Evolutionary conservation across 2,113 vertebrate species (phyloP), one percentile per base, ranked within the genome.

Genomic region (Nothocercus julius): DNA sequence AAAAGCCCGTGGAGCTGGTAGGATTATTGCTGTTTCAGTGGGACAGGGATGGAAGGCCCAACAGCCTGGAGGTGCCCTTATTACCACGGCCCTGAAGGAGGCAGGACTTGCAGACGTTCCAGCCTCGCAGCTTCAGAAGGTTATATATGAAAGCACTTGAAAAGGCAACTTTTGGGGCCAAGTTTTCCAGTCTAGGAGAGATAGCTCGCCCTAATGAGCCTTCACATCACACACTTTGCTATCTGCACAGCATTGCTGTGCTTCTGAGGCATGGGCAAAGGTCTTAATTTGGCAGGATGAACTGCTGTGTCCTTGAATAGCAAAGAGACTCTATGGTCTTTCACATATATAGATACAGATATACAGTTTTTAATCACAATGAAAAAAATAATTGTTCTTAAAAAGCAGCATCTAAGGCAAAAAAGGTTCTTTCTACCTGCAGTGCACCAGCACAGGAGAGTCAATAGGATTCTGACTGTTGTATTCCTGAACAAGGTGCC

Each of bases 401-500:
- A 88, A 84, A 79, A 70, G 15, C 2, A 68, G 36, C 13, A 77
- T 18, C 25, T 53, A 64, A 61, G 9, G 78, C 16, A 53, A 58
- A 51, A 49, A 24, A 40, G 0, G 3, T 81, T 61, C 38, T 36
- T 59, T 91, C 8, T 93, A 99, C 99, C 99, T 99, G 99, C 99
- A 99, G 81, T 99, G 99, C 54, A 99, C 99, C 89, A 99, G 97
- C 25, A 98, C 97, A 7, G 99, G 99, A 1, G 98, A 99, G 49
- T 98, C 92, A 0, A 96, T 85, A 16, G 98, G 98, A 90, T 98
- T 98, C 75, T 98, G 98, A 85, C 98, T 98, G 97, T 98, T 99
- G 97, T 99, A 98, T 70, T 99, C 98, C 22, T 99, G 97, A 56
- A 99, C 98, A 61, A 99, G 94, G 95, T 99, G 98, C 79, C 99